phyloP scores from a whole-genome alignment of 2,888 invertebrate species.

The Oxycera nigricornis region DNA sequence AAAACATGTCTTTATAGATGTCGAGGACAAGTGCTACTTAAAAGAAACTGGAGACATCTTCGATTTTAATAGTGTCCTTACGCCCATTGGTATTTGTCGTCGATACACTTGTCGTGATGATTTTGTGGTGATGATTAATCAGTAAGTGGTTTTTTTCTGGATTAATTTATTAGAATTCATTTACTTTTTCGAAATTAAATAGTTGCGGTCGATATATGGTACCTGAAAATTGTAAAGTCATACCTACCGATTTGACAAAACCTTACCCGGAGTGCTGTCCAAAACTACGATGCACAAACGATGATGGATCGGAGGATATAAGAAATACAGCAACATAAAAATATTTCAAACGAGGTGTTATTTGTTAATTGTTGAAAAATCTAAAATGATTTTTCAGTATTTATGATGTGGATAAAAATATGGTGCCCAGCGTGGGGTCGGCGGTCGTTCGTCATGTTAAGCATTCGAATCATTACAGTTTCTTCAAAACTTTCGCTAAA shows the following conservation, averaged over 20 bases:
- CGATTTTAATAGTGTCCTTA: conserved; percentile 2
- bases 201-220: conserved; percentile 35
- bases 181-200: too few species aligned
- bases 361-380: too few species aligned
- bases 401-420: too few species aligned
- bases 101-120: conserved; percentile 40
- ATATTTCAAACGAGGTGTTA: too few species aligned
- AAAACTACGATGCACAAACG: conserved; percentile 54
- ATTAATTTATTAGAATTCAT: too few species aligned
- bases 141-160: too few species aligned
- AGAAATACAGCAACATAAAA: conserved; percentile 1
- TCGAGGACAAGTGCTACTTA: conserved; percentile 27
- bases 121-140: conserved; percentile 34
- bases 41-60: conserved; percentile 16
- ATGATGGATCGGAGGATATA: background rate
- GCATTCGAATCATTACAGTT: too few species aligned
- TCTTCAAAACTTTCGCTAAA: too few species aligned
- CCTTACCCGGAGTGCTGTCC: conserved; percentile 52
- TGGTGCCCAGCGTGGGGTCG: too few species aligned
- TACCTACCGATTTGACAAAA: conserved; percentile 36
- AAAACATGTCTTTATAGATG: too few species aligned
- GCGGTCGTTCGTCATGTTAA: too few species aligned
- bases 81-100: conserved; percentile 30
- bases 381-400: too few species aligned
- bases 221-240: conserved; percentile 28